Evolutionary conservation across 64 coral and sea anemone genomes (phyloP), one percentile per base, ranked within the genome.

Genomic region (Pocillopora verrucosa): DNA sequence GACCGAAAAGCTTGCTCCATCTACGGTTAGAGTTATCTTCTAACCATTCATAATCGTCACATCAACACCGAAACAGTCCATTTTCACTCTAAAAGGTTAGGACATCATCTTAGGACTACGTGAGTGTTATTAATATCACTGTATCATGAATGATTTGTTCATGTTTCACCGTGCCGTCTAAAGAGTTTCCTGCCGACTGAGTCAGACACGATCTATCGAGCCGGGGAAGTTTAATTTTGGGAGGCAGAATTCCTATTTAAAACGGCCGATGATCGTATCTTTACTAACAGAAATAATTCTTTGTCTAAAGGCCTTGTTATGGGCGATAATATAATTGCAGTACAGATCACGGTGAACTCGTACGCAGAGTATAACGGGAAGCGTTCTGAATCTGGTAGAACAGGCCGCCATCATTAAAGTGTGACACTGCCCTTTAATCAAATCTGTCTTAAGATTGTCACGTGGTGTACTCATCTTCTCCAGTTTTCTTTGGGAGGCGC

Each of bases 161-260:
- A 86, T 89, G 63, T 59, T 63, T 67, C 20, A 89, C 30, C 76
- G 80, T 72, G 36, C 74, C 74, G 60, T 81, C 68, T 77, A 84
- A 67, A 80, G 45, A 19, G 87, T 89, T 82, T 73, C 35, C 63
- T 77, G 6, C 38, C 35, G 41, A 77, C 65, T 24, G 83, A 60
- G 92, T 60, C 79, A 51, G 92, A 80, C 87, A 89, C 83, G 80
- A 89, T 93, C 92, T 93, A 65, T 88, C 80, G 17, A 85, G 63
- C 80, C 37, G 60, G 36, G n/a, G 19, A 41, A 72, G 82, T 51
- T 85, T 72, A 51, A 63, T 65, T 37, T 45, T 57, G 72, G 11
- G 64, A 45, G 63, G 22, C 82, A 13, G 36, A 16, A 36, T n/a
- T 16, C 35, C 36, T 1, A 65, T 16, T 14, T 38, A 57, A 85